phyloP scores from a whole-genome alignment of 2,113 vertebrate species.

The Sisor rabdophorus region DNA sequence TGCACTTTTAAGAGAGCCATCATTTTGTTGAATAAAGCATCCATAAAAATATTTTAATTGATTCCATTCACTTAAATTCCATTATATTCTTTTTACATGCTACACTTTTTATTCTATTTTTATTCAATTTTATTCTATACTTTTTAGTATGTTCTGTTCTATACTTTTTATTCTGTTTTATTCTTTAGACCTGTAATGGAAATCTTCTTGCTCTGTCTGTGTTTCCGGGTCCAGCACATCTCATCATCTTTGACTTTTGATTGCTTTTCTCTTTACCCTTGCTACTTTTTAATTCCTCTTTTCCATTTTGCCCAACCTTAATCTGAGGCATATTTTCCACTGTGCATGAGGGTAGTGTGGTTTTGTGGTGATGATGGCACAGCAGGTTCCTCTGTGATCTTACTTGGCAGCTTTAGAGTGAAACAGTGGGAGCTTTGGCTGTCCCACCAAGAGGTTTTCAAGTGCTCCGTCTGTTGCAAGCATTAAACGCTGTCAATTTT shows the following conservation, averaged over 20 bases:
- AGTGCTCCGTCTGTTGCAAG: slow-evolving; percentile 11
- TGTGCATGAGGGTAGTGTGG: slow-evolving; percentile 26
- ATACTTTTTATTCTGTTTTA: too few species aligned
- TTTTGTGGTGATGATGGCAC: slow-evolving; percentile 33
- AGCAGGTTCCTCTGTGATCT: slow-evolving; percentile 46
- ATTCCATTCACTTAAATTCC: too few species aligned
- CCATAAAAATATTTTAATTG: too few species aligned
- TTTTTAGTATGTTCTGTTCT: too few species aligned
- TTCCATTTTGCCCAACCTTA: slow-evolving; percentile 41
- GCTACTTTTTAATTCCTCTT: slow-evolving; percentile 25
- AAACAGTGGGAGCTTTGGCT: slow-evolving; percentile 34
- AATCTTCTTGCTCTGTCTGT: neutral
- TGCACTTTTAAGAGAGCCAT: too few species aligned
- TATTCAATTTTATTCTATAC: too few species aligned
- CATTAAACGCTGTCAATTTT: neutral
- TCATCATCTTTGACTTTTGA: slow-evolving; percentile 8
- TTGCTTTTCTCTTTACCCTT: slow-evolving; percentile 7
- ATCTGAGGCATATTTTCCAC: slow-evolving; percentile 47
- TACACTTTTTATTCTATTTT: too few species aligned
- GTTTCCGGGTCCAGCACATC: neutral
- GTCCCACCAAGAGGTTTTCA: slow-evolving; percentile 15
- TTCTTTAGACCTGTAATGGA: too few species aligned
- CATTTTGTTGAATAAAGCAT: too few species aligned
- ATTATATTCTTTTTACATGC: too few species aligned
- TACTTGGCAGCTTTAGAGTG: slow-evolving; percentile 28